Conservation (phyloP, 2,888 invertebrate genomes). For the Ornithoptera priamus region DNA sequence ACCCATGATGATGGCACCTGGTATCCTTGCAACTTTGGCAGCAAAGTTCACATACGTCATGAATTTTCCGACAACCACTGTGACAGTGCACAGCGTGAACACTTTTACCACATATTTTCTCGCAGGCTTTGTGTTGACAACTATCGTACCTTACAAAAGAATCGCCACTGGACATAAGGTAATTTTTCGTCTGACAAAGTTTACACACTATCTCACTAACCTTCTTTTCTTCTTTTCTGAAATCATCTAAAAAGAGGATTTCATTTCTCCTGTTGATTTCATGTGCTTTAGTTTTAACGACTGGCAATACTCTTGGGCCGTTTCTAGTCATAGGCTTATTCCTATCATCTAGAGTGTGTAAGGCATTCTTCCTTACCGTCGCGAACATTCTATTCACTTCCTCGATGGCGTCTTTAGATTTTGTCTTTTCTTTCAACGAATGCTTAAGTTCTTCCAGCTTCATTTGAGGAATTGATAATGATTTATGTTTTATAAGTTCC, state of each 20-base stretch:
- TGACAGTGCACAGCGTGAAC: slow-evolving; percentile 52
- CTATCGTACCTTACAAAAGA: slow-evolving; percentile 43
- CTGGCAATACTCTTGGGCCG: slow-evolving; percentile 66
- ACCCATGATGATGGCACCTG: slow-evolving; percentile 13
- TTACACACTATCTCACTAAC: slow-evolving; percentile 26
- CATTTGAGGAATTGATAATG: slow-evolving; percentile 71
- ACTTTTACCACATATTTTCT: slow-evolving; percentile 46
- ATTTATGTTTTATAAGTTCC: slow-evolving; percentile 58
- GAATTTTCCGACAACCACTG: slow-evolving; percentile 30
- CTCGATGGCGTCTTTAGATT: slow-evolving; percentile 63
- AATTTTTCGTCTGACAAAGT: slow-evolving; percentile 45
- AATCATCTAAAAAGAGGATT: slow-evolving; percentile 13
- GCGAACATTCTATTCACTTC: slow-evolving; percentile 73
- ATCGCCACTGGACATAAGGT: slow-evolving; percentile 61
- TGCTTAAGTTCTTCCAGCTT: slow-evolving; percentile 67
- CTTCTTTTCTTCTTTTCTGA: slow-evolving; percentile 26
- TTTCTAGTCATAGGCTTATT: slow-evolving; percentile 60
- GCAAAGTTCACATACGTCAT: slow-evolving; percentile 24
- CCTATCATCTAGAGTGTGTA: slow-evolving; percentile 35
- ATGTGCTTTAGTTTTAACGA: slow-evolving; percentile 50
- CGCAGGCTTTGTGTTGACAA: slow-evolving; percentile 37
- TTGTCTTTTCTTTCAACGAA: slow-evolving; percentile 55
- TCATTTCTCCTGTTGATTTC: slow-evolving; percentile 18
- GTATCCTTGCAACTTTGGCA: slow-evolving; percentile 12
- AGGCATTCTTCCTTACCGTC: slow-evolving; percentile 47